phyloP scores from a whole-genome alignment of 2,888 invertebrate species.

The Perithous albicinctus region DNA sequence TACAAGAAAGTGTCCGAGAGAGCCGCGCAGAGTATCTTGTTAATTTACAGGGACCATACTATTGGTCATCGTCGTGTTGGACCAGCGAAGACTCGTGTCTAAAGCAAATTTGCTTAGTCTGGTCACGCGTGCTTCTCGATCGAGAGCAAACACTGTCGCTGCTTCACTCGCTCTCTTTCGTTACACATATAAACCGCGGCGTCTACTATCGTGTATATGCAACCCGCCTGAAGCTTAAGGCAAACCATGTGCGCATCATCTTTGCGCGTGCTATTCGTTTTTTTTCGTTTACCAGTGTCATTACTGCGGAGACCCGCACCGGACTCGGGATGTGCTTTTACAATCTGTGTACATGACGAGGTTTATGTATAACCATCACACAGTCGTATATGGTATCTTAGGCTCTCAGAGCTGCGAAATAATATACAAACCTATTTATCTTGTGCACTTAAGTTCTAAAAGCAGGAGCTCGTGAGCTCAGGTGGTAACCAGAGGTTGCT shows the following conservation, averaged over 20 bases:
- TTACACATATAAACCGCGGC: slow-evolving; percentile 44
- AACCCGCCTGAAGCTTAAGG: slow-evolving; percentile 36
- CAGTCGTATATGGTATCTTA: slow-evolving; percentile 20
- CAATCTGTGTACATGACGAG: neutral
- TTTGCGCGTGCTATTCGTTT: slow-evolving; percentile 60
- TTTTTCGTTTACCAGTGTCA: slow-evolving; percentile 75
- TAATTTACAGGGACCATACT: slow-evolving; percentile 73
- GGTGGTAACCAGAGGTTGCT: slow-evolving; percentile 37
- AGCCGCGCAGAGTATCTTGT: slow-evolving; percentile 66
- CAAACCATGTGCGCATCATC: slow-evolving; percentile 37
- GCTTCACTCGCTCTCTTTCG: slow-evolving; percentile 42
- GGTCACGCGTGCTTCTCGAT: slow-evolving; percentile 76
- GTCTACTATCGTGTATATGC: slow-evolving; percentile 15
- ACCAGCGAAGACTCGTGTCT: slow-evolving; percentile 64
- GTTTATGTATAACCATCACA: slow-evolving; percentile 25
- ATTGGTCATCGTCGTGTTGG: slow-evolving; percentile 66
- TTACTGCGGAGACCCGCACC: slow-evolving; percentile 72
- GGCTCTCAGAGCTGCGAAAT: slow-evolving; percentile 50
- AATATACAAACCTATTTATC: slow-evolving; percentile 64
- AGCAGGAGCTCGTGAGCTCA: slow-evolving; percentile 38
- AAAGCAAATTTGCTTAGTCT: slow-evolving; percentile 76
- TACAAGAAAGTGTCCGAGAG: slow-evolving; percentile 27
- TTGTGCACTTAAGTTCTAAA: slow-evolving; percentile 44
- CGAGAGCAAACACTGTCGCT: slow-evolving; percentile 66
- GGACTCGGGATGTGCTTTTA: slow-evolving; percentile 59